Conservation (phyloP, 2,113 vertebrate genomes). For the Lanius ludovicianus region DNA sequence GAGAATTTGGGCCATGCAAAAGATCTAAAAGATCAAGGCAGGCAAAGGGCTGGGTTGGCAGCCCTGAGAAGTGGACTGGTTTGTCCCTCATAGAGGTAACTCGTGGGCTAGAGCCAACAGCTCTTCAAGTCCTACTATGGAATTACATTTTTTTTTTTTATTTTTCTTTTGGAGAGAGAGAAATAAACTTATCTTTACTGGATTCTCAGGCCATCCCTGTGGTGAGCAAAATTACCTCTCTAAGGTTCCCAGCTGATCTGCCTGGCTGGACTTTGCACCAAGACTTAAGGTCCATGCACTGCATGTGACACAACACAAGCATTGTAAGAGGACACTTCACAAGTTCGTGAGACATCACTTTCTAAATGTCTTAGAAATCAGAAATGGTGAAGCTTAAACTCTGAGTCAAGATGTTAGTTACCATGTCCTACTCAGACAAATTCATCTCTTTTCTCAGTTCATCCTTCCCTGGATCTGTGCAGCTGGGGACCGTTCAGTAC, state of each 20-base stretch:
- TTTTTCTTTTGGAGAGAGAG: not conserved
- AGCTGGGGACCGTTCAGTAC: not conserved
- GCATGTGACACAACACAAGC: not conserved
- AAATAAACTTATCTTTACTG: not conserved
- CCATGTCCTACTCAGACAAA: not conserved
- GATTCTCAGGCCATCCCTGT: not conserved
- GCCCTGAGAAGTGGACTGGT: not conserved
- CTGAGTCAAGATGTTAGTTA: not conserved
- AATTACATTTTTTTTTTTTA: rapidly evolving
- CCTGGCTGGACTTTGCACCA: not conserved
- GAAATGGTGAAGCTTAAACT: not conserved
- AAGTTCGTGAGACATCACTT: not conserved
- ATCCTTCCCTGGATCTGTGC: not conserved
- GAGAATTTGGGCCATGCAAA: not conserved
- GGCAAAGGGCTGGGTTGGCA: not conserved
- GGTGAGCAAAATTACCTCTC: not conserved
- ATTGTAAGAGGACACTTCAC: not conserved
- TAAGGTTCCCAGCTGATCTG: not conserved
- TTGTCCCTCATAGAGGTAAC: not conserved
- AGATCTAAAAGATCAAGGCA: not conserved
- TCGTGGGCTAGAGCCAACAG: not conserved
- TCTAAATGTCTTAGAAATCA: not conserved
- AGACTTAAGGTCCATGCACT: not conserved
- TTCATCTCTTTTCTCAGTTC: not conserved
- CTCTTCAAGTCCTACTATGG: not conserved